A percentile compares a stretch with the other conserved stretches of the same genome.
Evolutionary conservation across 2,113 vertebrate species (phyloP).

Genomic region (Atlantisia rogersi): DNA sequence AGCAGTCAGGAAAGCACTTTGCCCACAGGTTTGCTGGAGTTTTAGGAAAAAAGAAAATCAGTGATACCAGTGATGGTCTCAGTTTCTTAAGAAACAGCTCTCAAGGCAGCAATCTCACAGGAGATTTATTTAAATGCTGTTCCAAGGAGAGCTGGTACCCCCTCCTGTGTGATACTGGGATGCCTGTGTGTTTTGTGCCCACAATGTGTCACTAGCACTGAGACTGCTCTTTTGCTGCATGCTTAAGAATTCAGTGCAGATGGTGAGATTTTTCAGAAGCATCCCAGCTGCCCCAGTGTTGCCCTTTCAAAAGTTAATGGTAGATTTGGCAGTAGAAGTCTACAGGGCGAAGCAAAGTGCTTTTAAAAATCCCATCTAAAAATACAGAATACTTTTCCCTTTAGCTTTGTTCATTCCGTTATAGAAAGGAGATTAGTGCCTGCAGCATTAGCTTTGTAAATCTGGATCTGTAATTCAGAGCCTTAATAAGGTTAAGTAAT

Average conservation of each 20-base stretch:
- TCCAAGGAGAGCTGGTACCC: background rate
- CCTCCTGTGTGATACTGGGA: background rate
- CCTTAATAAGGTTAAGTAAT: conserved; percentile 27
- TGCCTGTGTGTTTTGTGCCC: background rate
- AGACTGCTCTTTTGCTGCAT: background rate
- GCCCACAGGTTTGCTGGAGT: background rate
- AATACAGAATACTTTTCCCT: conserved; percentile 16
- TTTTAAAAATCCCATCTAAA: conserved; percentile 7
- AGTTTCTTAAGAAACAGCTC: background rate
- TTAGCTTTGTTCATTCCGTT: conserved; percentile 11
- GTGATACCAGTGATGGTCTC: background rate
- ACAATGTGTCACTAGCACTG: background rate
- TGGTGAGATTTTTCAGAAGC: background rate
- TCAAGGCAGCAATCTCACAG: background rate
- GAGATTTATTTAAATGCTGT: background rate
- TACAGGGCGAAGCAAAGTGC: background rate
- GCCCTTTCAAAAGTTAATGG: background rate
- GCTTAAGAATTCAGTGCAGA: background rate
- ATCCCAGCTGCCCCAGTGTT: background rate
- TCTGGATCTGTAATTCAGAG: conserved; percentile 57
- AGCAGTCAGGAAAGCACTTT: background rate
- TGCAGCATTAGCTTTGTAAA: conserved; percentile 20
- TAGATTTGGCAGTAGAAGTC: background rate
- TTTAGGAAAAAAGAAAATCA: background rate
- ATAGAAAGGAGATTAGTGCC: background rate